Base-by-base conservation (phyloP, 1,140 invertebrate genomes). In the Drosophila lini region DNA sequence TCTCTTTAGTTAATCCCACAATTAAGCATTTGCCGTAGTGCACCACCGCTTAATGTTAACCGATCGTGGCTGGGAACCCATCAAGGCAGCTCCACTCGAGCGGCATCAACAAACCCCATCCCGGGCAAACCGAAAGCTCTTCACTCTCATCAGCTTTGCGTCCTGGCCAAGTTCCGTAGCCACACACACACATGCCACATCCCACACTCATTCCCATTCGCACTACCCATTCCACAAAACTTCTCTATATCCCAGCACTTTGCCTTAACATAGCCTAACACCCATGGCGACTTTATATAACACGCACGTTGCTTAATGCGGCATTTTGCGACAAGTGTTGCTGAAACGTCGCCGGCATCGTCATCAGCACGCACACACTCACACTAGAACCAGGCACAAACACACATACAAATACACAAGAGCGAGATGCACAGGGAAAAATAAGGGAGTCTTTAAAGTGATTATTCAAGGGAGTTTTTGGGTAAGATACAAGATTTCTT, bases 261-360 rank as follows among this genome's bases (percentile, higher is more conserved):
- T 56, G 40, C 52, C 60, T 58, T 38, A 77, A 60, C 74, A 77
- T 77, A 44, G 53, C 47, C 47, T 59, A 68, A 68, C 74, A 77
- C 74, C 74, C 74, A 53, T 74, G 77, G 84, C 64, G 84, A 86
- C 84, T 86, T 86, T 83, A 88, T 86, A 86, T 74, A 86, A 76
- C 83, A 65, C 73, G 83, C 83, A 86, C 82, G 82, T 86, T 86
- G 82, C 83, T 77, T 86, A 86, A 86, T 86, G 82, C 83, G 83
- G 83, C 83, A 86, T 86, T 86, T 86, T 86, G 82, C 83, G 83
- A 86, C 82, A 88, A 86, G 82, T 86, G 82, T 86, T 86, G 83
- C 83, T 88, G 83, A 70, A 86, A 81, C 69, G 82, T 81, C 71
- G 79, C 74, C 74, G 78, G 50, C 80, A 80, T 88, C 84, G 83